Evolutionary conservation across 2,113 vertebrate species (phyloP).

Genomic region (Emberiza fucata): DNA sequence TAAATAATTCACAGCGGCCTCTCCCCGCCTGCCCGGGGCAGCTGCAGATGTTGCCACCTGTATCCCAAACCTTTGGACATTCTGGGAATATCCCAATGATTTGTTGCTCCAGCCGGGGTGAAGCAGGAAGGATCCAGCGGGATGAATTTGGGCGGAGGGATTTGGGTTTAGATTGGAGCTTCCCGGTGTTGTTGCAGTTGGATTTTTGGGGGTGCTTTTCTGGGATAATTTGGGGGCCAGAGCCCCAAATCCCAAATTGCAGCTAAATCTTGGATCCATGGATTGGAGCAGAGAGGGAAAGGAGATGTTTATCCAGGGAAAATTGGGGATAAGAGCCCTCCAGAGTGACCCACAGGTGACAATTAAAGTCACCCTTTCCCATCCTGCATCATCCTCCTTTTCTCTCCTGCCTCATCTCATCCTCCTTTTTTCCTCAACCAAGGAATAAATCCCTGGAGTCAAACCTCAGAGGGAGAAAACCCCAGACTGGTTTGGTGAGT

Average conservation of each 20-base stretch:
- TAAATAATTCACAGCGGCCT: slow-evolving; percentile 89
- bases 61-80: not conserved
- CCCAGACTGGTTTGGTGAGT: not conserved
- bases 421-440: not conserved
- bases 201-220: not conserved
- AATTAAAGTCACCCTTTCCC: not conserved
- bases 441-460: not conserved
- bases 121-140: fast-evolving
- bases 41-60: slow-evolving; percentile 82
- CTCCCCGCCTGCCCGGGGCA: slow-evolving; percentile 66
- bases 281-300: not conserved
- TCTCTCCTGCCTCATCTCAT: not conserved
- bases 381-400: not conserved
- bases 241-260: fast-evolving
- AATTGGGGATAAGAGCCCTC: not conserved
- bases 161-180: not conserved
- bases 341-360: not conserved
- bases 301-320: not conserved
- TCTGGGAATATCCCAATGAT: not conserved
- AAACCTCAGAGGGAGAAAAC: not conserved
- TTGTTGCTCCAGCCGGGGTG: not conserved
- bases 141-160: fast-evolving
- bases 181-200: fast-evolving
- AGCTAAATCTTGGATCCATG: not conserved
- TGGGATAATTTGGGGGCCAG: not conserved